Conservation (phyloP, 2,113 vertebrate species). For the Chaenocephalus aceratus region DNA sequence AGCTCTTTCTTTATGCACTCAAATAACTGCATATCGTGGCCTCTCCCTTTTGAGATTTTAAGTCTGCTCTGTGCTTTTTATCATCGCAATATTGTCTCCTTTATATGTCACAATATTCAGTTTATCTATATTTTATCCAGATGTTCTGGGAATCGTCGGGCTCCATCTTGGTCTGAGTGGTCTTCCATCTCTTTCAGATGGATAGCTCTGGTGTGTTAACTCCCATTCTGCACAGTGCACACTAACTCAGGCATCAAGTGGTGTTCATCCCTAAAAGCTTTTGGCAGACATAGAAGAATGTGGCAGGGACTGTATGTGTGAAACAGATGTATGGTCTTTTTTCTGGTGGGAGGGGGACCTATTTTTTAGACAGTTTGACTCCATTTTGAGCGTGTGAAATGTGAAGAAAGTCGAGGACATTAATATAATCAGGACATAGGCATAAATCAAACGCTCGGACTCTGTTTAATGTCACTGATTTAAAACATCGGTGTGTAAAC, state of each 20-base stretch:
- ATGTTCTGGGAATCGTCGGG: constrained; percentile 15
- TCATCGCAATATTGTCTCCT: background rate
- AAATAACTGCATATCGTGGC: constrained; percentile 11
- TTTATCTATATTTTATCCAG: constrained; percentile 22
- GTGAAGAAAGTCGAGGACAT: constrained; percentile 33
- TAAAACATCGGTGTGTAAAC: constrained; percentile 70
- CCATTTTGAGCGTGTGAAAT: constrained; percentile 56
- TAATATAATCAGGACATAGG: constrained; percentile 65
- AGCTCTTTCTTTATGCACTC: background rate
- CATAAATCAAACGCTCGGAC: constrained; percentile 67
- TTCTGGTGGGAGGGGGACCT: constrained; percentile 14
- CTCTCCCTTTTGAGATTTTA: background rate
- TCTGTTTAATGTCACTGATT: constrained; percentile 68
- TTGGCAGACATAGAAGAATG: constrained; percentile 73
- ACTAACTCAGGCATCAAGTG: constrained; percentile 59
- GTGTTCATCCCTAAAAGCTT: constrained; percentile 75
- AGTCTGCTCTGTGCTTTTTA: background rate
- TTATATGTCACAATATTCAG: background rate
- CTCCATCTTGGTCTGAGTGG: constrained; percentile 25
- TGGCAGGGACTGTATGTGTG: constrained; percentile 70
- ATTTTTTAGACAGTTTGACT: constrained; percentile 29
- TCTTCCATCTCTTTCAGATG: constrained; percentile 49
- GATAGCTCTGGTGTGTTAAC: constrained; percentile 23
- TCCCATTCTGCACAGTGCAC: constrained; percentile 48
- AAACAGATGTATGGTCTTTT: constrained; percentile 67